phyloP scores from a whole-genome alignment of 2,888 invertebrate genomes.

The Endomychus coccineus region DNA sequence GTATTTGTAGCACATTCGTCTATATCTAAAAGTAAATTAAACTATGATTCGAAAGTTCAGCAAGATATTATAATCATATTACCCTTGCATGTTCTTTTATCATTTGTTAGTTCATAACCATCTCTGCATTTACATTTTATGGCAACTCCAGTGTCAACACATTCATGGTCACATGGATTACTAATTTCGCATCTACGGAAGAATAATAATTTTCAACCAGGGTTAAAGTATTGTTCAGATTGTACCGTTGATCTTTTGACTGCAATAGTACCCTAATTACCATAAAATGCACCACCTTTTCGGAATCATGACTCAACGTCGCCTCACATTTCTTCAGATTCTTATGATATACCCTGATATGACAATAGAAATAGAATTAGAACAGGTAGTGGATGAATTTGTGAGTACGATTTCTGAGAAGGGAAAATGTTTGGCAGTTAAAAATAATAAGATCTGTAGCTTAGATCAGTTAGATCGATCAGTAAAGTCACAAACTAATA shows the following conservation, averaged over 20 bases:
- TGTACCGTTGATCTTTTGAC: neutral
- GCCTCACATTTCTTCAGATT: no score
- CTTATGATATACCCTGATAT: no score
- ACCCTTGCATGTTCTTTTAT: slow-evolving; percentile 62
- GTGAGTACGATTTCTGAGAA: no score
- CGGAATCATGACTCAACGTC: slow-evolving; percentile 5
- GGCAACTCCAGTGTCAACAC: slow-evolving; percentile 60
- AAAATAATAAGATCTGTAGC: no score
- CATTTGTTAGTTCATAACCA: slow-evolving; percentile 60
- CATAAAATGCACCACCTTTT: neutral
- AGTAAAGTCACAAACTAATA: no score
- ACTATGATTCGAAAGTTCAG: neutral
- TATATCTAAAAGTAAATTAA: slow-evolving; percentile 50
- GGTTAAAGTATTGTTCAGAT: neutral
- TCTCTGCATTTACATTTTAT: slow-evolving; percentile 64
- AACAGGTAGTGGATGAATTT: no score
- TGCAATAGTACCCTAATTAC: neutral
- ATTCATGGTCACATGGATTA: slow-evolving; percentile 69
- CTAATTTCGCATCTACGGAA: slow-evolving; percentile 54
- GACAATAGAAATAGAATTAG: no score
- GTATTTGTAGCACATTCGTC: slow-evolving; percentile 50
- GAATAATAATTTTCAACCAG: no score
- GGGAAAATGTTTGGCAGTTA: no score
- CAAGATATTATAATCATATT: slow-evolving; percentile 13
- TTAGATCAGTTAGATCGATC: no score